Base-by-base conservation (phyloP, 2,888 invertebrate genomes). In the Microctonus brassicae region DNA sequence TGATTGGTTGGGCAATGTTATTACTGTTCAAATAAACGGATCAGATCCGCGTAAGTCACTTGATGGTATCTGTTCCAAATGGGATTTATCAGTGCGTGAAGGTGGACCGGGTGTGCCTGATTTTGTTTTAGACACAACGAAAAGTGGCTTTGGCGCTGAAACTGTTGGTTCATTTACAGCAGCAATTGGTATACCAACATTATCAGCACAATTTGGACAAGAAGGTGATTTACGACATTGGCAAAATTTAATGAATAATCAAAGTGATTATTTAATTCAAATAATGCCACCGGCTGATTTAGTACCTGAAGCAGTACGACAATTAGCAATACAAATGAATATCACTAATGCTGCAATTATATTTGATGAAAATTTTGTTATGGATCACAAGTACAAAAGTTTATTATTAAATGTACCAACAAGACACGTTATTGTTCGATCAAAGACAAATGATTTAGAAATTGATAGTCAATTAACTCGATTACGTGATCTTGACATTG, bases 361-460 rank as follows among this genome's bases (percentile, higher is more conserved):
- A 58, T 97, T 95, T 85, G 97, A 98, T 82, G 92, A 94, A 26
- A 92, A 93, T 47, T 97, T 96, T 84, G 94, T 95, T 11, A 95
- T 97, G 94, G 96, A 97, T 83, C 96, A 97, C 89, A 97, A 97
- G 87, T 97, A 96, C 88, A 96, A 97, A 87, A 94, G 96, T 10
- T 88, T 97, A 9, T 89, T 97, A 42, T 93, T 96, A 87, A 97
- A 97, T 84, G 94, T 97, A 69, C 95, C 97, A 6, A 95, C 96
- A 0, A 91, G 97, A 10, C 97, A 97, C 87, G 93, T 97, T 0
- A 97, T 97, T 74, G 92, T 94, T 3, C 90, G 90, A 7, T 89
- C 90, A 0, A 90, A 91, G 77, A 33, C 13, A 88, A 13, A 9
- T 13, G 17, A 26, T 6, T 2, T 92, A 0, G 84, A 88, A 9